phyloP scores from a whole-genome alignment of 2,113 vertebrate species.

The Phaetusa simplex region DNA sequence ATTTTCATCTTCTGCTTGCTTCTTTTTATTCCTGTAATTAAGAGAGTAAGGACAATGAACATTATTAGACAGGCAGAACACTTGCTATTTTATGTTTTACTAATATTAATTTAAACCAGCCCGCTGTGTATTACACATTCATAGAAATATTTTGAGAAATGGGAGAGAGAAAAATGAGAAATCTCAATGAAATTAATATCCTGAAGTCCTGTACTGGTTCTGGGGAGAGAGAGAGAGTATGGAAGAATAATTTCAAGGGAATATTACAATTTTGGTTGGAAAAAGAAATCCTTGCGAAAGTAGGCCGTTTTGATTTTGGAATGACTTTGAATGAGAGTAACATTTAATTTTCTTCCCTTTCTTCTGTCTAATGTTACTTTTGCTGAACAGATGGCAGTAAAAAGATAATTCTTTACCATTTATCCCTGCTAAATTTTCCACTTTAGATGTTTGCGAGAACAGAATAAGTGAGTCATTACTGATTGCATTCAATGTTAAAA shows the following conservation, averaged over 20 bases:
- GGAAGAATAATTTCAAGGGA: background rate
- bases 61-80: background rate
- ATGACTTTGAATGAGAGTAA: background rate
- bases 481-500: background rate
- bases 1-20: background rate
- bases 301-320: background rate
- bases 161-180: background rate
- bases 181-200: background rate
- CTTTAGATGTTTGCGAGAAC: background rate
- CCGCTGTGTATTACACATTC: background rate
- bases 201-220: background rate
- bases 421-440: background rate
- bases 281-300: constrained; percentile 6
- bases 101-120: background rate
- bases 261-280: background rate
- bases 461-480: background rate
- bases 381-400: background rate
- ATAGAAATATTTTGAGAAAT: background rate
- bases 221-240: background rate
- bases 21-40: background rate
- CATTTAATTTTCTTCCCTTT: background rate
- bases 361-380: background rate
- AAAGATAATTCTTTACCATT: background rate
- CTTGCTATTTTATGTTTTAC: background rate
- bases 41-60: background rate